Evolutionary conservation across 2,888 invertebrate genomes (phyloP).

Genomic region (Orchesellides sinensis): DNA sequence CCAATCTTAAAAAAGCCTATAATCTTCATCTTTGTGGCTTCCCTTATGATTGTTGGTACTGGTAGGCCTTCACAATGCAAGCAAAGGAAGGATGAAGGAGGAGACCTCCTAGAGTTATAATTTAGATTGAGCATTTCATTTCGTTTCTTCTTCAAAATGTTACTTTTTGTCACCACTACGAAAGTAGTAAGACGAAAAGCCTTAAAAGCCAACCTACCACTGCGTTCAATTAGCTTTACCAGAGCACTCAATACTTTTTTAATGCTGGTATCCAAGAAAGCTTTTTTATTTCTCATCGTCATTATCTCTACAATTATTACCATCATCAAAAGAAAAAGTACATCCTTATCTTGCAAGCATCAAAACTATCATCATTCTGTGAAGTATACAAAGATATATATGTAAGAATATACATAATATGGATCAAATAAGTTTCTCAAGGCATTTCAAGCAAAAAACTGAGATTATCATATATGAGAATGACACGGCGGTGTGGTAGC

Average conservation of each 20-base stretch:
- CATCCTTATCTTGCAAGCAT: neutral
- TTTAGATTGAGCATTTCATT: constrained; percentile 63
- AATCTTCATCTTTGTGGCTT: constrained; percentile 10
- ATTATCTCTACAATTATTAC: constrained; percentile 23
- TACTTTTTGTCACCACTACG: constrained; percentile 68
- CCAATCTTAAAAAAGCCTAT: neutral
- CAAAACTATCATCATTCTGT: constrained; percentile 22
- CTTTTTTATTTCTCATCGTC: constrained; percentile 6
- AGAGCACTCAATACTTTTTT: constrained; percentile 13
- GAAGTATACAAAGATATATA: neutral
- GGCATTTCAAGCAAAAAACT: neutral
- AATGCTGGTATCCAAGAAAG: constrained; percentile 14
- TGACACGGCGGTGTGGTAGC: constrained; percentile 39
- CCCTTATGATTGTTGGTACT: constrained; percentile 1
- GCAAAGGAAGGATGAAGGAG: constrained; percentile 32
- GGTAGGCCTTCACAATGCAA: neutral
- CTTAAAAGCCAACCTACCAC: constrained; percentile 45
- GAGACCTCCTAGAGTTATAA: constrained; percentile 74
- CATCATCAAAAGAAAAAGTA: constrained; percentile 8
- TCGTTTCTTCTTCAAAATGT: constrained; percentile 11
- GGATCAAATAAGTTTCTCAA: too few species aligned
- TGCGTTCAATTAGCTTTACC: constrained; percentile 71
- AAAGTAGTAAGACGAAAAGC: neutral
- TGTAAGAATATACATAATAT: constrained; percentile 1
- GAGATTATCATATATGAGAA: neutral